These are phyloP conservation scores for Drusus annulatus DNA, from an alignment of 1,140 invertebrate species.

Conservation along the genomic window DNA sequence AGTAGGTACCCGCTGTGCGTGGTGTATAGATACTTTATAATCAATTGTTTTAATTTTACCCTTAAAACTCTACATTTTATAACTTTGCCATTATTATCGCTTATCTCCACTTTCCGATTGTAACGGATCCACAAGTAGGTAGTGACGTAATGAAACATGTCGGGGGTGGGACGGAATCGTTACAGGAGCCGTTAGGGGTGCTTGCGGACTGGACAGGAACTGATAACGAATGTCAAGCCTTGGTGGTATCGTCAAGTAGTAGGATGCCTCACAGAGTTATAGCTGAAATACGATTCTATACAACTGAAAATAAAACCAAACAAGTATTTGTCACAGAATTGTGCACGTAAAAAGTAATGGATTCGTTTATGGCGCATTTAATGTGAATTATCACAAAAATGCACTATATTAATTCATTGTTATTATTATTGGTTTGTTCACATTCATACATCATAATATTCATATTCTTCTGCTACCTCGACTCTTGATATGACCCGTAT, in stretches of 20 bases:
- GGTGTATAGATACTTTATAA: no score
- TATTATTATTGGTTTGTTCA: no score
- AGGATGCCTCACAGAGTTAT: neutral
- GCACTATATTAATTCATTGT: no score
- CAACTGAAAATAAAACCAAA: no score
- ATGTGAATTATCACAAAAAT: no score
- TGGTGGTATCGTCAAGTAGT: neutral
- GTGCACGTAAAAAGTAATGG: no score
- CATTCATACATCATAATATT: no score
- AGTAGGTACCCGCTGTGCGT: no score
- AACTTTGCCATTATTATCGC: conserved; percentile 3
- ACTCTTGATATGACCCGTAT: no score
- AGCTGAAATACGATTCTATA: neutral
- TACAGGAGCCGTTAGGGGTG: conserved; percentile 30
- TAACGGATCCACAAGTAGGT: conserved; percentile 28
- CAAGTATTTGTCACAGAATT: no score
- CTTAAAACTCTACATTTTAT: neutral
- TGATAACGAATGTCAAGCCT: conserved; percentile 22
- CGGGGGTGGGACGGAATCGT: conserved; percentile 25
- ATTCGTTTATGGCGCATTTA: no score
- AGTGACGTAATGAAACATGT: conserved; percentile 19
- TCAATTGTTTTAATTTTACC: neutral
- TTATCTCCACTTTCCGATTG: neutral
- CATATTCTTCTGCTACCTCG: no score
- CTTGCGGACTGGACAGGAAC: conserved; percentile 12